Base-by-base conservation (phyloP, 1,140 invertebrate genomes). In the Teleogryllus occipitalis region DNA sequence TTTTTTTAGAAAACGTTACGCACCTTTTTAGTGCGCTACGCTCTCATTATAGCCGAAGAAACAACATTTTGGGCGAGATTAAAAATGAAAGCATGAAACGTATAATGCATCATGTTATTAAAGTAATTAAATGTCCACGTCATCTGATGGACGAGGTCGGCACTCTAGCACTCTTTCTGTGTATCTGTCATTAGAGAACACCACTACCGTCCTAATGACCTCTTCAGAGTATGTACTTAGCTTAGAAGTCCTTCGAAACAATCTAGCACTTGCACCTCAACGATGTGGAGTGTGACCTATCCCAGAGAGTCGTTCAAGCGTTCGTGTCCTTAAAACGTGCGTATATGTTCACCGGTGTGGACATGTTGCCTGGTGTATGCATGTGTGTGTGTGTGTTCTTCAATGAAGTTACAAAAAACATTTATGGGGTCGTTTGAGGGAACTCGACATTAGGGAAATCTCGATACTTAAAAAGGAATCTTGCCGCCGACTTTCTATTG, bases 101-200 rank as follows among this genome's bases (percentile, higher is more conserved):
- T 65, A 65, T 65, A 65, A 65, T 65, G 54, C 54, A 65, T 65
- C 54, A 18, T 65, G 54, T 65, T 65, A 65, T 65, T 65, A 65
- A 65, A 65, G 18, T 65, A 65, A 65, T 65, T 65, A 65, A 65
- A 65, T 65, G 10, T 65, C 54, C 7, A 65, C 54, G 54, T 65
- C 54, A 65, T 65, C 54, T 65, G 18, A 65, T 65, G 54, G 54
- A 65, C 18, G 54, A 65, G 54, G 18, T 18, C 10, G 18, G 54
- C 10, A 14, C 54, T 65, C 10, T 10, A 14, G 54, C 54, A 65
- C 18, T 65, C 10, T 0, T 65, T 65, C 54, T 10, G 54, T 65
- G 54, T 65, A 65, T 18, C 54, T 65, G 54, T 18, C 18, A 65
- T 65, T 65, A 65, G 54, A 14, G 10, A 10, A 65, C 54, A 18